Percentiles rank a stretch among this genome's conserved stretches.
phyloP scores from a whole-genome alignment of 2,113 vertebrate genomes.

The Typhlomys cinereus region DNA sequence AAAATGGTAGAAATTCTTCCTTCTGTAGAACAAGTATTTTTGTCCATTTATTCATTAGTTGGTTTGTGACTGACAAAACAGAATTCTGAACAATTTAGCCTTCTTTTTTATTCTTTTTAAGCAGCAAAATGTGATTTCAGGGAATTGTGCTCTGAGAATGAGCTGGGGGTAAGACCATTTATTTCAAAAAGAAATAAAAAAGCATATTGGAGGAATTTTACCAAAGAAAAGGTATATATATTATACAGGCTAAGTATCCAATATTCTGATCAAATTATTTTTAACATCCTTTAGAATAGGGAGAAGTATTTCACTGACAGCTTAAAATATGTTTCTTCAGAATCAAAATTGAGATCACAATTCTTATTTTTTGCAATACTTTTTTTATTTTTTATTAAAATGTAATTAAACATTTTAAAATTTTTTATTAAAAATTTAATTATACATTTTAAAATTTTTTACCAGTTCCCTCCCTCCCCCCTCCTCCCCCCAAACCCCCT shows the following conservation, averaged over 20 bases:
- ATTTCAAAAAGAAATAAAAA: background rate
- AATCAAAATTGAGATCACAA: background rate
- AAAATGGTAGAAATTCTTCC: background rate
- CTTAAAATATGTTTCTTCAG: background rate
- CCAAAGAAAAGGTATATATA: background rate
- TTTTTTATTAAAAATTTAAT: too few species aligned
- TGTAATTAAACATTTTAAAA: too few species aligned
- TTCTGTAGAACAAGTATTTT: background rate
- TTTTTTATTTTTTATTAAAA: too few species aligned
- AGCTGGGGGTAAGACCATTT: background rate
- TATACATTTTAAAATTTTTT: too few species aligned
- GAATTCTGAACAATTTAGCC: background rate
- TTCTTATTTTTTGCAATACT: too few species aligned
- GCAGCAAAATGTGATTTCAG: background rate
- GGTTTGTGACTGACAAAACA: background rate
- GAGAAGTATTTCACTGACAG: background rate
- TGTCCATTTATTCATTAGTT: background rate
- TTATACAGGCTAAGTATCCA: background rate
- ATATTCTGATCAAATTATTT: background rate
- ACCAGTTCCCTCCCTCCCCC: too few species aligned
- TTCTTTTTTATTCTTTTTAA: background rate
- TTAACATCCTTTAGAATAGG: background rate
- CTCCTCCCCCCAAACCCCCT: too few species aligned
- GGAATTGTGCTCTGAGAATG: background rate
- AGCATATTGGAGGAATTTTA: background rate